These are phyloP conservation scores for Spodoptera picta DNA, from an alignment of 2,888 invertebrate genomes.

Conservation along the genomic window DNA sequence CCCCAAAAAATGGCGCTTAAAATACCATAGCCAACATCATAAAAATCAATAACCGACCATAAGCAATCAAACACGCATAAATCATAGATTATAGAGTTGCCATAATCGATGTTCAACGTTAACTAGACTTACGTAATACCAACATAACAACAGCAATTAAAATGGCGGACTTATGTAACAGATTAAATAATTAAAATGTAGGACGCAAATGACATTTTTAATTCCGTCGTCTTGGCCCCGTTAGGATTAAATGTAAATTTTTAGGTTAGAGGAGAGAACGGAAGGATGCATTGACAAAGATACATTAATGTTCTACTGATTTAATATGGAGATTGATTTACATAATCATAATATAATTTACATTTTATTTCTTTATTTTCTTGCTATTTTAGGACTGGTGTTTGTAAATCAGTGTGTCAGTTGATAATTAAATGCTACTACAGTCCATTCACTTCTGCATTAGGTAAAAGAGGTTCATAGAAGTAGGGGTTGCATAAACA, in stretches of 20 bases:
- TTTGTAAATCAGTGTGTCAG: too few relatives aligned
- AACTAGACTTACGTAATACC: slow-evolving; percentile 41
- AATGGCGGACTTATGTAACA: slow-evolving; percentile 59
- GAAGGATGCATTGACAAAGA: not conserved
- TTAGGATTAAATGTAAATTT: slow-evolving; percentile 46
- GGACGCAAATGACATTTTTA: slow-evolving; percentile 50
- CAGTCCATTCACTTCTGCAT: too few relatives aligned
- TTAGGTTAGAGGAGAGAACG: slow-evolving; percentile 11
- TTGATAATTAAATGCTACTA: too few relatives aligned
- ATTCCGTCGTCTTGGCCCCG: slow-evolving; percentile 27
- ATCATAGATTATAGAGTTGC: slow-evolving; percentile 19
- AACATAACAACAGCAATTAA: slow-evolving; percentile 38
- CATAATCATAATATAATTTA: not conserved
- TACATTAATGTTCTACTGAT: not conserved
- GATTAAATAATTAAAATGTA: slow-evolving; percentile 56
- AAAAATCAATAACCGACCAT: slow-evolving; percentile 23
- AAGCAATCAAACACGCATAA: slow-evolving; percentile 37
- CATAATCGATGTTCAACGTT: slow-evolving; percentile 39
- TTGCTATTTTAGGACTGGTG: too few relatives aligned
- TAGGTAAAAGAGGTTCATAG: too few relatives aligned
- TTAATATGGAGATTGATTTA: not conserved
- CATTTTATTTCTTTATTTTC: too few relatives aligned
- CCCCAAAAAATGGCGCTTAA: slow-evolving; percentile 9
- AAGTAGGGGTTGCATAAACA: too few relatives aligned
- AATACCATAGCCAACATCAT: slow-evolving; percentile 21